Conservation (phyloP, 2,113 vertebrate genomes). For the Silurus glanis region DNA sequence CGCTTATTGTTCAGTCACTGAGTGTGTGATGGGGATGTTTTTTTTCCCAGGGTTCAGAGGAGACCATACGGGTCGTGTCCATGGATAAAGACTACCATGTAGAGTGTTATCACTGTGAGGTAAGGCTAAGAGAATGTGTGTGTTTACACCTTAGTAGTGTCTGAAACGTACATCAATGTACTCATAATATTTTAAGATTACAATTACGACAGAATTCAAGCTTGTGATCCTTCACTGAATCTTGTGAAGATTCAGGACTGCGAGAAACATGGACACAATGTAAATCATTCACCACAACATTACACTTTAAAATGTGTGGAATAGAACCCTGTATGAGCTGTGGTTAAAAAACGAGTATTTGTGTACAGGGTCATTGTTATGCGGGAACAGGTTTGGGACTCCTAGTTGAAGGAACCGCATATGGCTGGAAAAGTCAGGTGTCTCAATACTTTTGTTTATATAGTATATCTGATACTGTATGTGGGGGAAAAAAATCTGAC, state of each 20-base stretch:
- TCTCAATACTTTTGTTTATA: too few species aligned
- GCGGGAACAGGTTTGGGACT: too few species aligned
- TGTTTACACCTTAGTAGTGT: neutral
- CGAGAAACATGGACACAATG: neutral
- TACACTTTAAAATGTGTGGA: slow-evolving; percentile 5
- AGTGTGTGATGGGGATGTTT: slow-evolving; percentile 22
- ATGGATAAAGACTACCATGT: slow-evolving; percentile 99
- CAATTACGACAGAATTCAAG: neutral
- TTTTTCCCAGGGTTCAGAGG: slow-evolving; percentile 85
- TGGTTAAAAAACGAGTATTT: neutral
- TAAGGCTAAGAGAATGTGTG: slow-evolving; percentile 61
- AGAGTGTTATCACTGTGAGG: slow-evolving; percentile 98
- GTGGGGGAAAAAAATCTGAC: neutral
- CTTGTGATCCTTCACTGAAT: neutral
- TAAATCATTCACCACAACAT: slow-evolving; percentile 39
- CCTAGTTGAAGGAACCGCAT: too few species aligned
- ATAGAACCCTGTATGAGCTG: neutral
- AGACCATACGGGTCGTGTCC: slow-evolving; percentile 95
- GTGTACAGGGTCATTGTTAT: too few species aligned
- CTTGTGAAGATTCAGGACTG: neutral
- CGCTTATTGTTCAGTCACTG: neutral
- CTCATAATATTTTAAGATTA: neutral
- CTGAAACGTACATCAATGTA: neutral
- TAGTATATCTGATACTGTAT: neutral
- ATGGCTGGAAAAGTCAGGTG: too few species aligned